These are phyloP conservation scores for Chrosomus eos DNA, from an alignment of 2,797 vertebrate genomes.

Conservation along the genomic window DNA sequence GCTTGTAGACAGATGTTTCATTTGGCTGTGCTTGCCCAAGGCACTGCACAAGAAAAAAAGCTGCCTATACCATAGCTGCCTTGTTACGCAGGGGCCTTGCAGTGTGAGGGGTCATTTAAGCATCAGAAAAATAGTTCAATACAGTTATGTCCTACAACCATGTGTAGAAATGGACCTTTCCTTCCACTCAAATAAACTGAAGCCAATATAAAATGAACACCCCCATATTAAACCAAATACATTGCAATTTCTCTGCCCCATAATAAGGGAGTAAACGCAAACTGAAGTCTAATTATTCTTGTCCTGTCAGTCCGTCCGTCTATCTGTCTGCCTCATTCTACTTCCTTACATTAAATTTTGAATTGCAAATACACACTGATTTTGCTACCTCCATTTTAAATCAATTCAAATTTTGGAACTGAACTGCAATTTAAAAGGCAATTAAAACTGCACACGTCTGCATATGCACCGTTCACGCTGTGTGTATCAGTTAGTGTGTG, in stretches of 20 bases:
- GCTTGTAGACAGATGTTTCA: slow-evolving; percentile 64
- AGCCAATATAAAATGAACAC: not conserved
- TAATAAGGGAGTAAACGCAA: slow-evolving; percentile 23
- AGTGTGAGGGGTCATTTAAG: slow-evolving; percentile 26
- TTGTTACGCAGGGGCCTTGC: slow-evolving; percentile 36
- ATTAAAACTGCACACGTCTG: not conserved
- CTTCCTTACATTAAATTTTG: not conserved
- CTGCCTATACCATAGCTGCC: slow-evolving; percentile 45
- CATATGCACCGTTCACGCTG: slow-evolving; percentile 9
- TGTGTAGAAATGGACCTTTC: not conserved
- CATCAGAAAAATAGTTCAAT: not conserved
- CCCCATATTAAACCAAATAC: slow-evolving; percentile 11
- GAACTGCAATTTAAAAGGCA: not conserved
- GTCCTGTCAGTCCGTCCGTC: not conserved
- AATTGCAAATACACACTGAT: not conserved
- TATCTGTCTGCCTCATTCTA: not conserved
- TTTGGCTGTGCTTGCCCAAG: slow-evolving; percentile 42
- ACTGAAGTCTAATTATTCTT: not conserved
- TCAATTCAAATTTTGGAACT: not conserved
- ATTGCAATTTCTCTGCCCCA: not conserved
- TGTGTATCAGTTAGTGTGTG: slow-evolving; percentile 17
- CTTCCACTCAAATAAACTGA: slow-evolving; percentile 9
- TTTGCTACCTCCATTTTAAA: not conserved
- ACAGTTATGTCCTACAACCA: not conserved
- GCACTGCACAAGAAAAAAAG: slow-evolving; percentile 33